A percentile compares a stretch with the other conserved stretches of the same genome.
Conservation (phyloP, 92 coral and sea anemone species). For the Galaxea fascicularis region DNA sequence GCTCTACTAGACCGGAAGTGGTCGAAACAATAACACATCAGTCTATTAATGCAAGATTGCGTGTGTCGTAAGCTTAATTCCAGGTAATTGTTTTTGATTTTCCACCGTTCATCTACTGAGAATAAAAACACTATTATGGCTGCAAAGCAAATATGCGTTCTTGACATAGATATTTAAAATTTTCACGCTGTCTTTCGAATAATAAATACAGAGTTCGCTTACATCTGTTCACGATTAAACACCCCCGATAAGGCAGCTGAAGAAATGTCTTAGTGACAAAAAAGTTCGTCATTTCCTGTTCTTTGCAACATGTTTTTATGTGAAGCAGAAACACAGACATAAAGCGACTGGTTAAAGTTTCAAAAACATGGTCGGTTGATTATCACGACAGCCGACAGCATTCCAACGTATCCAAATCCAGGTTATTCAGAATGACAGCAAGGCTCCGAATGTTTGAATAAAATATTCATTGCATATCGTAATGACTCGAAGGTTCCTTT, state of each 20-base stretch:
- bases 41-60: not conserved
- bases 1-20: not conserved
- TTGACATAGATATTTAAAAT: not conserved
- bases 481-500: not conserved
- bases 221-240: not conserved
- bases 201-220: too few species aligned
- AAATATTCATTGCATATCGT: conserved; percentile 37
- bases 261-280: not conserved
- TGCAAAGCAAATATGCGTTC: not conserved
- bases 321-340: not conserved
- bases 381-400: conserved; percentile 16
- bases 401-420: conserved; percentile 22
- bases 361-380: not conserved
- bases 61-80: not conserved
- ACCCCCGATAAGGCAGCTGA: too few species aligned
- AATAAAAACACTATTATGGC: not conserved
- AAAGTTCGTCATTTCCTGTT: conserved; percentile 1
- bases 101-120: not conserved
- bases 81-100: not conserved
- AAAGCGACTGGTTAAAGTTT: not conserved
- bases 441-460: not conserved
- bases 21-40: not conserved
- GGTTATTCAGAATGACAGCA: conserved; percentile 5
- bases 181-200: not conserved
- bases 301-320: not conserved